These are phyloP conservation scores for Cheilosia grossa DNA, from an alignment of 2,888 invertebrate species.

Conservation along the genomic window DNA sequence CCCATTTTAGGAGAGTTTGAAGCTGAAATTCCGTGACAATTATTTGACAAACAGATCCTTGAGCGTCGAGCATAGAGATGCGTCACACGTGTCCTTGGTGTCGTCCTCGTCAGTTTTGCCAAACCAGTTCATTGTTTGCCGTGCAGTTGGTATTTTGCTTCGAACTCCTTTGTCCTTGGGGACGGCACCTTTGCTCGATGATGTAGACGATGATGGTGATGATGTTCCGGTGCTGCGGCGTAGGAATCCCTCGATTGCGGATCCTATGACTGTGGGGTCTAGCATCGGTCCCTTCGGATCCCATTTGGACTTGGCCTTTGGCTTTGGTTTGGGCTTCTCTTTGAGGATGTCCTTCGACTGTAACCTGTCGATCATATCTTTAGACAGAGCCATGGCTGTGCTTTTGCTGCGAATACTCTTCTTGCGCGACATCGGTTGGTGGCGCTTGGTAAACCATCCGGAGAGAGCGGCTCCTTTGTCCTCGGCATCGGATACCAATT, in stretches of 20 bases:
- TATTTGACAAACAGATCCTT: slow-evolving; percentile 95
- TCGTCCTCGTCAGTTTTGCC: slow-evolving; percentile 88
- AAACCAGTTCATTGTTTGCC: slow-evolving; percentile 85
- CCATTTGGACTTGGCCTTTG: slow-evolving; percentile 81
- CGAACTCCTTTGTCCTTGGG: slow-evolving; percentile 81
- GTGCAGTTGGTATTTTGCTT: slow-evolving; percentile 79
- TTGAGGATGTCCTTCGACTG: slow-evolving; percentile 84
- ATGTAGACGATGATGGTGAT: slow-evolving; percentile 79
- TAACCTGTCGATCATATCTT: slow-evolving; percentile 86
- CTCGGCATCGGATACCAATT: slow-evolving; percentile 82
- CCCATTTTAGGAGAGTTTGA: slow-evolving; percentile 76
- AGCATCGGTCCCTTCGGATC: slow-evolving; percentile 86
- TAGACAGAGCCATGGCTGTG: slow-evolving; percentile 84
- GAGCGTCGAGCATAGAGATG: slow-evolving; percentile 91
- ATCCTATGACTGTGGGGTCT: slow-evolving; percentile 91
- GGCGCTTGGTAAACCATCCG: slow-evolving; percentile 91
- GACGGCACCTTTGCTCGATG: slow-evolving; percentile 82
- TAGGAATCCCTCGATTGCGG: slow-evolving; percentile 92
- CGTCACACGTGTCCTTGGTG: slow-evolving; percentile 89
- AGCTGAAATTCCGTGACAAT: slow-evolving; percentile 79
- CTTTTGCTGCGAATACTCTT: slow-evolving; percentile 85
- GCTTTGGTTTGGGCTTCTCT: slow-evolving; percentile 82
- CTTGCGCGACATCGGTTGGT: slow-evolving; percentile 89
- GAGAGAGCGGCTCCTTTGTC: slow-evolving; percentile 85
- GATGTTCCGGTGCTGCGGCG: slow-evolving; percentile 84